These are phyloP conservation scores for Rachycentron canadum DNA, from an alignment of 2,797 vertebrate species.

Conservation along the genomic window DNA sequence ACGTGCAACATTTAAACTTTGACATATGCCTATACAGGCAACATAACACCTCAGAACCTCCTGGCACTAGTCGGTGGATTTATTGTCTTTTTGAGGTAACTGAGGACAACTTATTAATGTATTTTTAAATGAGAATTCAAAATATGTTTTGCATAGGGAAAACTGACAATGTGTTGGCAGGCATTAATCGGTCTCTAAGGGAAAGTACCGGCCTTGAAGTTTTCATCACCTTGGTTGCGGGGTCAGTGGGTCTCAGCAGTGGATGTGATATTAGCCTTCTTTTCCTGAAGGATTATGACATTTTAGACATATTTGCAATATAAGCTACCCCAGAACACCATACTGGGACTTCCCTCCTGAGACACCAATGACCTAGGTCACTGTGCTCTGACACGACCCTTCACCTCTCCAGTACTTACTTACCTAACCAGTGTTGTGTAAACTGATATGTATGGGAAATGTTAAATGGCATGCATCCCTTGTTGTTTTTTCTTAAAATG, in stretches of 20 bases:
- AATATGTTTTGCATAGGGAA: not conserved
- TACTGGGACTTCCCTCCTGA: conserved; percentile 53
- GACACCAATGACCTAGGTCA: conserved; percentile 65
- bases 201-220: conserved; percentile 45
- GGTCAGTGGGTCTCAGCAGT: conserved; percentile 59
- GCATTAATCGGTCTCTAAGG: conserved; percentile 36
- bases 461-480: conserved; percentile 56
- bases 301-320: conserved; percentile 74
- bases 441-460: conserved; percentile 80
- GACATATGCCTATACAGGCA: not conserved
- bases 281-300: conserved; percentile 74
- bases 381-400: conserved; percentile 67
- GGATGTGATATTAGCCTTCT: conserved; percentile 58
- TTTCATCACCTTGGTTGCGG: conserved; percentile 38
- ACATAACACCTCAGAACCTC: not conserved
- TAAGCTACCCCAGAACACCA: conserved; percentile 60
- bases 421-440: conserved; percentile 64
- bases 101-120: not conserved
- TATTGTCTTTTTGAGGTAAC: not conserved
- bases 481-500: conserved; percentile 62
- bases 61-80: conserved; percentile 11
- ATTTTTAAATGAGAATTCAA: conserved; percentile 17
- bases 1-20: not conserved
- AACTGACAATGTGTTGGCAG: conserved; percentile 27
- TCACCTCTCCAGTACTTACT: conserved; percentile 67